These are phyloP conservation scores for Drosophila fuyamai DNA, from an alignment of 1,140 invertebrate species.

Conservation along the genomic window DNA sequence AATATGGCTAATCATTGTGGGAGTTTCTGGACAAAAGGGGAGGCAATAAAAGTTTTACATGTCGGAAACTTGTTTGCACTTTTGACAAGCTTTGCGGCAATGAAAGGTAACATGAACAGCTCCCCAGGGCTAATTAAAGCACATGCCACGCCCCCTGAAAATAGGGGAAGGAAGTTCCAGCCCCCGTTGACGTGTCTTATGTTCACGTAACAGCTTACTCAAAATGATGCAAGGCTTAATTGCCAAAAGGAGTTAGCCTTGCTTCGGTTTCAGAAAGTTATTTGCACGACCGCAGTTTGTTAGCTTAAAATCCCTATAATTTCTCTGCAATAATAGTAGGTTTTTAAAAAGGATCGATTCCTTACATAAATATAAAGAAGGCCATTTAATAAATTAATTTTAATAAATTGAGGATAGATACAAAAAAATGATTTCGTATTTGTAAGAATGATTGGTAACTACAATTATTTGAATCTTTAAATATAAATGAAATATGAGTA, in stretches of 20 bases:
- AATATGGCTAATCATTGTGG: slow-evolving; percentile 49
- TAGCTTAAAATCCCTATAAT: too few species aligned
- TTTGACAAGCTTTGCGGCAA: slow-evolving; percentile 46
- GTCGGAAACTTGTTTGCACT: slow-evolving; percentile 52
- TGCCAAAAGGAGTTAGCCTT: background rate
- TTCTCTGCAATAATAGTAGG: too few species aligned
- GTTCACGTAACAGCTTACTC: slow-evolving; percentile 35
- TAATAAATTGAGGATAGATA: too few species aligned
- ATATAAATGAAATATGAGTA: too few species aligned
- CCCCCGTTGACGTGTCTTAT: slow-evolving; percentile 4
- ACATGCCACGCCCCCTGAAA: slow-evolving; percentile 13
- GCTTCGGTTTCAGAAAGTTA: background rate
- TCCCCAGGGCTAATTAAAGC: slow-evolving; percentile 22
- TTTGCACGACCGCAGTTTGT: background rate
- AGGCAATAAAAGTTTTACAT: slow-evolving; percentile 19
- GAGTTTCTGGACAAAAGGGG: slow-evolving; percentile 9
- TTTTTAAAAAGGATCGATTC: too few species aligned
- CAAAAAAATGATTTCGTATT: too few species aligned
- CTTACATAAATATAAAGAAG: too few species aligned
- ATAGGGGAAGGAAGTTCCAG: slow-evolving; percentile 10
- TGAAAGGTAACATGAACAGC: slow-evolving; percentile 33
- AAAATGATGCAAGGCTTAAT: background rate
- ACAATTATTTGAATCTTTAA: too few species aligned
- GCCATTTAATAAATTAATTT: background rate
- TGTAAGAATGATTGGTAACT: too few species aligned